Conservation (phyloP, 2,888 invertebrate species). For the Eurytoma californica region DNA sequence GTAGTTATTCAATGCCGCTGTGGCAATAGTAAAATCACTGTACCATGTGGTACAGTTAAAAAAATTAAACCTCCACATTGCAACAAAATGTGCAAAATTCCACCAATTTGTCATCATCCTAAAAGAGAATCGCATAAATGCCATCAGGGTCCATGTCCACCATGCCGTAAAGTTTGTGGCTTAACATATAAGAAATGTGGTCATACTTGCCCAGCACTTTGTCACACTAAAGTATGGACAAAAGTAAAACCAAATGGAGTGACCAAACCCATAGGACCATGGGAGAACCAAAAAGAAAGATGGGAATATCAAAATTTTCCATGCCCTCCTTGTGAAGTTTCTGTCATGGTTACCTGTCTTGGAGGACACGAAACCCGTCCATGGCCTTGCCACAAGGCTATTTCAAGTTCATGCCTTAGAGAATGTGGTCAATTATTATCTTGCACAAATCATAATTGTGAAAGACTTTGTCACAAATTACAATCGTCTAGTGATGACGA, state of each 20-base stretch:
- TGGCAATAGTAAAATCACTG: constrained; percentile 84
- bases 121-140: constrained; percentile 85
- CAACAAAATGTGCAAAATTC: constrained; percentile 82
- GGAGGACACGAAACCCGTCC: constrained; percentile 83
- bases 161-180: constrained; percentile 86
- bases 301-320: constrained; percentile 77
- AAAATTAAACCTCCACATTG: constrained; percentile 89
- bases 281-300: constrained; percentile 76
- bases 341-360: constrained; percentile 83
- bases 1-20: constrained; percentile 86
- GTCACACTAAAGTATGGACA: constrained; percentile 85
- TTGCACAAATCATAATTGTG: constrained; percentile 89
- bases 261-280: constrained; percentile 81
- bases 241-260: constrained; percentile 77
- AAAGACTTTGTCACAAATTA: constrained; percentile 83
- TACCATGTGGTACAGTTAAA: constrained; percentile 91
- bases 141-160: constrained; percentile 89
- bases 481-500: constrained; percentile 69
- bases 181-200: constrained; percentile 78
- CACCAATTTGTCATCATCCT: constrained; percentile 90
- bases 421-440: constrained; percentile 83
- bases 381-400: constrained; percentile 84
- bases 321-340: constrained; percentile 84
- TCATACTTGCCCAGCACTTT: constrained; percentile 84
- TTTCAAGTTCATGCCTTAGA: constrained; percentile 86